Evolutionary conservation across 2,113 vertebrate genomes (phyloP).

Genomic region (Prunella himalayana): DNA sequence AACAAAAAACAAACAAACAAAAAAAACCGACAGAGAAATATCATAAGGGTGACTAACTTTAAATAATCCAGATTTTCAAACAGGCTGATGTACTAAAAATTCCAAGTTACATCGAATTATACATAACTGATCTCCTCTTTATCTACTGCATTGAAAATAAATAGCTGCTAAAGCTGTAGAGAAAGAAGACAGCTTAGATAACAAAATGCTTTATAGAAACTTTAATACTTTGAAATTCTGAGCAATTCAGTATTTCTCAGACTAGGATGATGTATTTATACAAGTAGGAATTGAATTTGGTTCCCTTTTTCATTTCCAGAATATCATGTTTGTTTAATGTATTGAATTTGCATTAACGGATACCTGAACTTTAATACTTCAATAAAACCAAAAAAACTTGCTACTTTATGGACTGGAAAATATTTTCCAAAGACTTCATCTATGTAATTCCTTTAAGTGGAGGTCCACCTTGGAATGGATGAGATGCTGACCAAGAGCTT

Average conservation of each 20-base stretch:
- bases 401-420: neutral
- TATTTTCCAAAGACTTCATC: neutral
- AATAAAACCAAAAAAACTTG: neutral
- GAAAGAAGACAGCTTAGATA: neutral
- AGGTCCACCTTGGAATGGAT: neutral
- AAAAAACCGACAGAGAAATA: neutral
- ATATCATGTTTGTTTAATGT: neutral
- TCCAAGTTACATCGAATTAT: neutral
- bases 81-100: neutral
- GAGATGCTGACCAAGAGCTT: neutral
- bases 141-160: neutral
- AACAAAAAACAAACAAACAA: too few relatives aligned
- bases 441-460: neutral
- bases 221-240: neutral
- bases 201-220: neutral
- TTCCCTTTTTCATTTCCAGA: neutral
- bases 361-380: neutral
- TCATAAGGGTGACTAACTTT: neutral
- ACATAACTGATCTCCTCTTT: neutral
- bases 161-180: neutral
- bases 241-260: neutral
- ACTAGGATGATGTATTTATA: neutral
- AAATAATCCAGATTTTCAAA: neutral
- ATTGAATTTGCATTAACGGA: neutral
- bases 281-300: neutral